A percentile compares a stretch with the other conserved stretches of the same genome.
These are phyloP conservation scores for Polydrusus cervinus DNA, from an alignment of 2,888 invertebrate genomes.

Conservation along the genomic window DNA sequence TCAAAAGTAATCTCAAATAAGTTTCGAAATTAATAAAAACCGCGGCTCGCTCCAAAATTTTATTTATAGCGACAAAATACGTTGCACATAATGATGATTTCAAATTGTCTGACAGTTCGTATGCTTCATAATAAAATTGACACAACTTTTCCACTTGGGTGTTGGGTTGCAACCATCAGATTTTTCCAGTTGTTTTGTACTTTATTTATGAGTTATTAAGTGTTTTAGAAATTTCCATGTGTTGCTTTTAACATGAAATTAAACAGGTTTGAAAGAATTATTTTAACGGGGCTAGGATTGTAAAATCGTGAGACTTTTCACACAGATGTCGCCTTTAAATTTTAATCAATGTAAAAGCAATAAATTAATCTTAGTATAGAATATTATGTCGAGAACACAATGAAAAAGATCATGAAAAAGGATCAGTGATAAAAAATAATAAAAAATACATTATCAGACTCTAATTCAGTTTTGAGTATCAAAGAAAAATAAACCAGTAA, in stretches of 20 bases:
- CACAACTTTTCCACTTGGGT: conserved; percentile 35
- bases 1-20: not conserved
- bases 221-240: not conserved
- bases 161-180: conserved; percentile 21
- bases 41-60: not conserved
- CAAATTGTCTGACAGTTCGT: conserved; percentile 27
- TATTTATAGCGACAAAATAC: conserved; percentile 24
- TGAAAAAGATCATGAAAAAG: too few relatives aligned
- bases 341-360: too few relatives aligned
- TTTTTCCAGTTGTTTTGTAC: conserved; percentile 1
- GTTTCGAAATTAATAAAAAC: not conserved
- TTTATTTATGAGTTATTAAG: conserved; percentile 10
- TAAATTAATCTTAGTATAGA: too few relatives aligned
- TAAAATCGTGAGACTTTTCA: too few relatives aligned
- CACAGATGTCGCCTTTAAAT: too few relatives aligned
- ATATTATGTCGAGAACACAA: too few relatives aligned
- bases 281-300: not conserved
- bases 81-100: conserved; percentile 38
- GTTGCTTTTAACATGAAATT: not conserved
- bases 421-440: too few relatives aligned
- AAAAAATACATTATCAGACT: too few relatives aligned
- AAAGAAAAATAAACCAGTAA: too few relatives aligned
- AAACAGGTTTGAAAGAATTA: not conserved
- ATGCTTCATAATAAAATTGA: conserved; percentile 39
- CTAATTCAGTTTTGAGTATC: too few relatives aligned